These are phyloP conservation scores for Pseudolaguvia tuberculata DNA, from an alignment of 2,113 vertebrate genomes.

Conservation along the genomic window DNA sequence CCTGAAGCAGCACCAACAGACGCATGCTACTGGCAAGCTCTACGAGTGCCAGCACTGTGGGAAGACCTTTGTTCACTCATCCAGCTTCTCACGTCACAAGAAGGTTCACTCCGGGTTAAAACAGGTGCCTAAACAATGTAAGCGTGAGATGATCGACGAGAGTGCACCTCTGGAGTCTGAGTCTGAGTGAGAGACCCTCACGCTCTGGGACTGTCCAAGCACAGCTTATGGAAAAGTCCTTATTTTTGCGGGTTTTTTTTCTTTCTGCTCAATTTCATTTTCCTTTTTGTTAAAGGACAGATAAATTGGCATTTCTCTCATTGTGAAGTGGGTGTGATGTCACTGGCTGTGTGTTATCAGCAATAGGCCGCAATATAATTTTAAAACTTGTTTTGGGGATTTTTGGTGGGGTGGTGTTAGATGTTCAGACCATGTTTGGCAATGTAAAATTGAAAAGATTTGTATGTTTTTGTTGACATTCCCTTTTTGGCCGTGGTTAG, in stretches of 20 bases:
- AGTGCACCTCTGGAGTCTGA: constrained; percentile 66
- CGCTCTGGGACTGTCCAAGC: constrained; percentile 22
- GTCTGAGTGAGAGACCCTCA: constrained; percentile 59
- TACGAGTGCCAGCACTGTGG: constrained; percentile 66
- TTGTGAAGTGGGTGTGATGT: constrained; percentile 49
- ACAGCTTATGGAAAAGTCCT: constrained; percentile 25
- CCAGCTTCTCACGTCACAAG: constrained; percentile 72
- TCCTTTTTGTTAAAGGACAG: constrained; percentile 38
- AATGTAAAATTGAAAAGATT: constrained; percentile 28
- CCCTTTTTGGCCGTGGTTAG: constrained; percentile 39
- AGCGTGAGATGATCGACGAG: constrained; percentile 58
- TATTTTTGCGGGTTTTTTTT: constrained; percentile 1
- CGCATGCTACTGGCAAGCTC: constrained; percentile 54
- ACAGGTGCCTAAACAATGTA: constrained; percentile 40
- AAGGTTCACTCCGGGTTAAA: constrained; percentile 62
- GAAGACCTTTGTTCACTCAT: constrained; percentile 73
- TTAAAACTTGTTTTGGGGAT: neutral
- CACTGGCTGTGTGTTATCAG: constrained; percentile 43
- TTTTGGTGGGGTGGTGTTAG: constrained; percentile 13
- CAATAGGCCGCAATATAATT: constrained; percentile 47
- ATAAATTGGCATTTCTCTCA: constrained; percentile 49
- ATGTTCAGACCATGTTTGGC: constrained; percentile 24
- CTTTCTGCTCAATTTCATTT: neutral
- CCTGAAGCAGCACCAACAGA: constrained; percentile 58
- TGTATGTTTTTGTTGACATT: constrained; percentile 48